These are phyloP conservation scores for Buathra laborator DNA, from an alignment of 2,888 invertebrate genomes.

Conservation along the genomic window DNA sequence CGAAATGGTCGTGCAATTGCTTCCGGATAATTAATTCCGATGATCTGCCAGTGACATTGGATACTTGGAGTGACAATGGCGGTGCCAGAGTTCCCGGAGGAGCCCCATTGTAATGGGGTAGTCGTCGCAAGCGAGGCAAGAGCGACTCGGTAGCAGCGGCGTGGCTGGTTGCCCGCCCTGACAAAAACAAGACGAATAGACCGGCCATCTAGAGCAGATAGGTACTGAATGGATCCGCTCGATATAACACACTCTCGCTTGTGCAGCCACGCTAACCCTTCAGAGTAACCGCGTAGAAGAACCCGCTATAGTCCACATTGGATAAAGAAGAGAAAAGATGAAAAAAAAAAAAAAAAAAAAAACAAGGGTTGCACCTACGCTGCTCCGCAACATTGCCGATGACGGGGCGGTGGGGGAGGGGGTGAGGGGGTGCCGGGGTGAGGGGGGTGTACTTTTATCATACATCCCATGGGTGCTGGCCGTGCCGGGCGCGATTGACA, in stretches of 20 bases:
- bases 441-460: constrained; percentile 49
- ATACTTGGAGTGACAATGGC: constrained; percentile 77
- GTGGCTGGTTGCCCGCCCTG: constrained; percentile 47
- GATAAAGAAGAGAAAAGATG: constrained; percentile 18
- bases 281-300: constrained; percentile 41
- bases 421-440: too few species aligned
- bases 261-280: constrained; percentile 24
- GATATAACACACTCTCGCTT: constrained; percentile 68
- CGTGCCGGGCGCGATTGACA: constrained; percentile 46
- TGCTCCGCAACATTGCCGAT: constrained; percentile 44
- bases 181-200: constrained; percentile 82
- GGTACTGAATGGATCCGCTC: constrained; percentile 77
- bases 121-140: constrained; percentile 37
- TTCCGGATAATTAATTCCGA: constrained; percentile 75
- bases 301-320: constrained; percentile 24
- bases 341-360: constrained; percentile 14
- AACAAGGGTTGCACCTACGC: constrained; percentile 40
- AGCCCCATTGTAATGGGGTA: constrained; percentile 74
- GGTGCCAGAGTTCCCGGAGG: constrained; percentile 66
- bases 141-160: constrained; percentile 44
- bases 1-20: constrained; percentile 41
- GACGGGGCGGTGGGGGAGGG: constrained; percentile 35
- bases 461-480: constrained; percentile 2
- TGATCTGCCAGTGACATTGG: constrained; percentile 77
- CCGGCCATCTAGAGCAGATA: constrained; percentile 80